Evolutionary conservation across 2,113 vertebrate genomes (phyloP), one percentile per base, ranked within the genome.

Genomic region (Athene noctua): DNA sequence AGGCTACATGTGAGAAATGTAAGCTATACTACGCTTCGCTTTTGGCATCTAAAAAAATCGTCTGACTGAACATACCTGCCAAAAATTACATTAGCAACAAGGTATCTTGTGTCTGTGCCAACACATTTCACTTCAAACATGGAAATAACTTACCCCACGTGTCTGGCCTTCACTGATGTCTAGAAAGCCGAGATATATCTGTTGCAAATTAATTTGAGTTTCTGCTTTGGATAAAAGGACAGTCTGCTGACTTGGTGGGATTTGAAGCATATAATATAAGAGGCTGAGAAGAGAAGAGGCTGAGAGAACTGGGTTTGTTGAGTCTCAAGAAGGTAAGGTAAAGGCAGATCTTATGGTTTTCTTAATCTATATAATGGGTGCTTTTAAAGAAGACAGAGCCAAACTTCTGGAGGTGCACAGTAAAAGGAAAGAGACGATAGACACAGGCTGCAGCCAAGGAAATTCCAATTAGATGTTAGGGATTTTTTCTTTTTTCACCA

Each of bases 81-180:
- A 97, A 96, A 96, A 97, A 83, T 95, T 94, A 91, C 89, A 95
- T 73, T 87, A 95, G 66, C 79, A 91, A 86, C 74, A 90, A 94
- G 86, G 89, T 89, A 91, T 94, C 80, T 82, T 90, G 74, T 62
- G 22, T 90, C 67, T 73, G 26, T 74, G 84, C 97, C 96, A 95
- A 67, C 10, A 80, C 20, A 15, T 82, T 94, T 92, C 78, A 66
- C 78, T 94, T 92, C 78, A 94, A 94, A 92, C 73, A 36, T 17
- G 54, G 74, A 94, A 95, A 94, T 73, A 90, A 89, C 49, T 82
- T 54, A 82, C 26, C 62, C 86, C 91, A 85, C 26, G 5, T 77
- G 89, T 88, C 80, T 94, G 55, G 62, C 84, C 29, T 82, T 54
- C 62, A 85, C 29, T 67, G 44, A 29, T 67, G 84, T 42, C 88